phyloP scores from a whole-genome alignment of 2,888 invertebrate species.

The Ariolimax columbianus region DNA sequence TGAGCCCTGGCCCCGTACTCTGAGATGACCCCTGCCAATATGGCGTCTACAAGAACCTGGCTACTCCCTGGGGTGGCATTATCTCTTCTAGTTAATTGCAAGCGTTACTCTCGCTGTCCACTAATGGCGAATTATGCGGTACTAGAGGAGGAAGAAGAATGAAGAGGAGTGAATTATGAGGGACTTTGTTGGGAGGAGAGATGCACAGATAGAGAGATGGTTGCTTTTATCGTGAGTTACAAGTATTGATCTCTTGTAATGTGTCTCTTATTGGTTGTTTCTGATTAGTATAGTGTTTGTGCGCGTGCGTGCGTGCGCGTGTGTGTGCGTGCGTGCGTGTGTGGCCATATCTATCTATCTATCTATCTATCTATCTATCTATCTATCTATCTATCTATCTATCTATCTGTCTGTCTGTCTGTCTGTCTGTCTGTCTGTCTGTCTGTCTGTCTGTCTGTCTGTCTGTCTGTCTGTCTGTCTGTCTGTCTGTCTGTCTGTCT shows the following conservation, averaged over 20 bases:
- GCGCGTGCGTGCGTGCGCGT: too few relatives aligned
- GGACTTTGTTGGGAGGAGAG: too few relatives aligned
- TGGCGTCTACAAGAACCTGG: background rate
- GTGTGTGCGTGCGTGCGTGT: too few relatives aligned
- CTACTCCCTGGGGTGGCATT: background rate
- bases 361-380: conserved; percentile 30
- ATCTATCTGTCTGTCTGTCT: conserved; percentile 27
- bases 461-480: conserved; percentile 17
- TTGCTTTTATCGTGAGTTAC: background rate
- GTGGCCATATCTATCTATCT: conserved; percentile 3
- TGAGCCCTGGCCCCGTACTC: too few relatives aligned
- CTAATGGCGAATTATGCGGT: background rate
- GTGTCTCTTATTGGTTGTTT: background rate
- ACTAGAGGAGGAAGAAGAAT: background rate
- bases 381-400: conserved; percentile 23
- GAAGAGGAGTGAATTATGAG: too few relatives aligned
- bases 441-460: conserved; percentile 23
- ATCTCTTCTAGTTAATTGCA: background rate
- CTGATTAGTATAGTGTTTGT: background rate
- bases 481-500: conserved; percentile 21
- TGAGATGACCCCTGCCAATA: background rate
- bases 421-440: conserved; percentile 5
- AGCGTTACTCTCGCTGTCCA: background rate
- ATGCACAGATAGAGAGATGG: background rate
- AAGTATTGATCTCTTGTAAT: background rate